Base-by-base conservation (phyloP, 2,888 invertebrate species). In the Stenodera caucasica region DNA sequence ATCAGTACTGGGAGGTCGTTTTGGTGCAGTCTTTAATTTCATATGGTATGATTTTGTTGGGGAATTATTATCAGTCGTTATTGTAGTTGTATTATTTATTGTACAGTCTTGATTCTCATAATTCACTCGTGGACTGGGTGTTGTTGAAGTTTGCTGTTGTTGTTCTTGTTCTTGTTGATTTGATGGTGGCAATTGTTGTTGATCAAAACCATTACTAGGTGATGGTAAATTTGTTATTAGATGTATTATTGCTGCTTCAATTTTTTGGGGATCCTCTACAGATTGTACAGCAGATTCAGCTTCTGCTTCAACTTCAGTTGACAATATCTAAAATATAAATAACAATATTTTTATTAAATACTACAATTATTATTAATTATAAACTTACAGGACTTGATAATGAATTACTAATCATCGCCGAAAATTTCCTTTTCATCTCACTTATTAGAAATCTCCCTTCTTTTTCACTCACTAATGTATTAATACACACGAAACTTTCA, bases 401-500 rank as follows among this genome's bases (percentile, higher is more conserved):
- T 33, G 68, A 54, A 23, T 72, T 66, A 61, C 74, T 76, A 49
- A 80, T 78, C 54, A 89, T 85, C 1, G 90, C 89, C 8, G 92
- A 90, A 81, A 88, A 93, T 76, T 88, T 86, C 63, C 84, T 84
- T 76, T 91, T 92, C 92, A 94, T 93, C 69, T 92, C 89, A 53
- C 86, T 84, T 66, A 91, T 87, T 73, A 90, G 85, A 60, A 84
- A 82, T 63, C 84, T 82, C 11, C 94, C 94, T 73, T 92, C 92
- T 64, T 88, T 87, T 60, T 89, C 86, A 65, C 88, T 86, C 18
- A 90, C 83, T 57, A 92, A 82, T 61, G 90, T 90, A 77, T 95
- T 95, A 58, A 94, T 86, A 80, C 94, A 95, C 37, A 94, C 88
- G 80, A 95, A 94, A 64, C 93, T 92, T 75, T 90, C 90, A 26